Base-by-base conservation (phyloP, 2,113 vertebrate species). In the Calidris pygmaea region DNA sequence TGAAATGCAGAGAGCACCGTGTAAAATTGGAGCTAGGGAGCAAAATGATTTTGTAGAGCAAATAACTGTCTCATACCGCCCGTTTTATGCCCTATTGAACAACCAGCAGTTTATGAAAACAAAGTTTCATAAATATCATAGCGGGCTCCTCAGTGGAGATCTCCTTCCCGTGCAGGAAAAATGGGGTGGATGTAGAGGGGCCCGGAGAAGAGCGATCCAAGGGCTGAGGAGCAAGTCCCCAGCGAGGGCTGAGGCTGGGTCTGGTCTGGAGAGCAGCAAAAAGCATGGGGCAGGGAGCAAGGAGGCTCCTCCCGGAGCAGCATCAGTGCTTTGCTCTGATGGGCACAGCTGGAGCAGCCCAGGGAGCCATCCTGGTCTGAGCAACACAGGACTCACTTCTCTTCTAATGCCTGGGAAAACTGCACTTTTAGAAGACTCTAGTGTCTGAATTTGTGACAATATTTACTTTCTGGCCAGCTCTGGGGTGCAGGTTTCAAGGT, bases 1-100 rank as follows among this genome's bases (percentile, higher is more conserved):
- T 89, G 43, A 97, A 98, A 97, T 80, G 79, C 90, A 93, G 75
- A 67, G 94, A 98, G 90, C 1, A 11, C 94, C 18, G 10, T 94
- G 87, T 93, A 97, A 98, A 97, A 97, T 72, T 89, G 66, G 96
- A 97, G 93, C 77, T 82, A 53, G 75, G 89, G 83, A 96, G 79
- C 95, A 97, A 96, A 97, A 88, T 59, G 47, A 97, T 96, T 97
- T 97, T 97, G 93, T 84, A 96, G 95, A 96, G 96, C 96, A 97
- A 98, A 97, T 97, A 98, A 96, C 95, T 96, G 82, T 95, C 90
- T 90, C 87, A 92, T 84, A 82, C 87, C 82, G 88, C 84, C 95
- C 97, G 96, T 93, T 97, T 97, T 97, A 97, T 95, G 98, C 97
- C 95, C 95, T 97, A 96, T 92, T 98, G 96, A 97, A 97, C 96